phyloP scores from a whole-genome alignment of 2,888 invertebrate genomes.

The Sinhomidia bicolor region DNA sequence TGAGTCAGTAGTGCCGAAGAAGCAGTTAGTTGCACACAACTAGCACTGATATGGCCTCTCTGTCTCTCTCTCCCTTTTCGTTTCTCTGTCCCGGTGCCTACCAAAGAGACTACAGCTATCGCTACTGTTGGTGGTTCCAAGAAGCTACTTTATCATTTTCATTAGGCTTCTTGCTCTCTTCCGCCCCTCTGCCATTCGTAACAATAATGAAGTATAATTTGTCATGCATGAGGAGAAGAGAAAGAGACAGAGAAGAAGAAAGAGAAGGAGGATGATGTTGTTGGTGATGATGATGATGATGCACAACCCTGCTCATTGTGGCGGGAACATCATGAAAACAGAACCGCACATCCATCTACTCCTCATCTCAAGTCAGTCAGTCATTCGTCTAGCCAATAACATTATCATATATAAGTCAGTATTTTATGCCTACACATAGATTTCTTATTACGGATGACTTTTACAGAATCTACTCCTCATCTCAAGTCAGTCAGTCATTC shows the following conservation, averaged over 20 bases:
- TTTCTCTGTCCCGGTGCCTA: too few species aligned
- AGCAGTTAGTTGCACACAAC: too few species aligned
- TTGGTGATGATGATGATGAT: not conserved
- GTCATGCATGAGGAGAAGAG: slow-evolving; percentile 56
- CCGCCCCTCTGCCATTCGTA: slow-evolving; percentile 54
- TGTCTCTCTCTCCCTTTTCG: too few species aligned
- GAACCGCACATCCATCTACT: slow-evolving; percentile 50
- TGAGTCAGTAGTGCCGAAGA: not conserved
- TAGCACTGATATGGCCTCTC: too few species aligned
- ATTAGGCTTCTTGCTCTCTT: slow-evolving; percentile 51
- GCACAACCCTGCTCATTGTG: slow-evolving; percentile 48
- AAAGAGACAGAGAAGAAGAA: slow-evolving; percentile 9
- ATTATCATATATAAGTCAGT: not conserved
- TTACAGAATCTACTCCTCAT: slow-evolving; percentile 11
- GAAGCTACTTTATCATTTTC: slow-evolving; percentile 49
- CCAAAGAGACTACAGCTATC: not conserved
- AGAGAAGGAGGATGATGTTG: not conserved
- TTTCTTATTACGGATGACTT: too few species aligned
- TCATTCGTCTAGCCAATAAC: not conserved
- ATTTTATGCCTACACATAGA: too few species aligned
- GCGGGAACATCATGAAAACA: slow-evolving; percentile 55
- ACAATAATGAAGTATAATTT: slow-evolving; percentile 60
- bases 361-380: slow-evolving; percentile 20
- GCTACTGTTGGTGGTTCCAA: not conserved
- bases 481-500: not conserved